Evolutionary conservation across 2,113 vertebrate species (phyloP).

Genomic region (Mustela lutreola): DNA sequence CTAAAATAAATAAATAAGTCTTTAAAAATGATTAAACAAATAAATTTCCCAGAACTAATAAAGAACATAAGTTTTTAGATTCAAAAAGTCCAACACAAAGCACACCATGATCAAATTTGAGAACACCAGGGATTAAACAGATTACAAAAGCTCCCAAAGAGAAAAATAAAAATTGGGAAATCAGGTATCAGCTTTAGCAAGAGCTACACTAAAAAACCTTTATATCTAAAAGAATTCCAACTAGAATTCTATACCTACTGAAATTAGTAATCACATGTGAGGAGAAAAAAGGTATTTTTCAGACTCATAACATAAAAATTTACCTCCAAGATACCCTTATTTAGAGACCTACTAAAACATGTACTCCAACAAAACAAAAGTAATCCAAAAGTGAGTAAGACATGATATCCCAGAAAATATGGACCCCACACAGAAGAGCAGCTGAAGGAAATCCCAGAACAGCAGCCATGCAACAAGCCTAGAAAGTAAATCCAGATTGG

Average conservation of each 20-base stretch:
- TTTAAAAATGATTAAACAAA: constrained; percentile 19
- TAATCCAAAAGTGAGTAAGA: constrained; percentile 27
- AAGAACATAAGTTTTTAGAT: background rate
- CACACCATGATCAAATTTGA: constrained; percentile 46
- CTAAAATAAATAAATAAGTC: background rate
- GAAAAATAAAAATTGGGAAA: background rate
- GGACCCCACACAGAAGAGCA: background rate
- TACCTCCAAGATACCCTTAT: background rate
- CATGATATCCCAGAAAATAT: background rate
- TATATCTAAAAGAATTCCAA: constrained; percentile 31
- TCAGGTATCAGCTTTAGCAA: constrained; percentile 6
- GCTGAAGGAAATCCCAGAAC: background rate
- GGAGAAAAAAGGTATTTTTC: background rate
- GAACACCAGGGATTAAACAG: background rate
- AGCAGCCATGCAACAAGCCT: background rate
- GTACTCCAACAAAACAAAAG: constrained; percentile 10
- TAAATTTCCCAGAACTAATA: constrained; percentile 2
- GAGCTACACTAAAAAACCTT: background rate
- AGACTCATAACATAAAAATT: constrained; percentile 25
- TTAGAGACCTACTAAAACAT: background rate
- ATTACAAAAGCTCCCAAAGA: background rate
- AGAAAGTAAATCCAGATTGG: background rate
- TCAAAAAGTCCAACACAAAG: background rate
- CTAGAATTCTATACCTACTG: constrained; percentile 25
- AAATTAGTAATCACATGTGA: background rate